Evolutionary conservation across 1,140 invertebrate species (phyloP).

Genomic region (Drosophila eugracilis): DNA sequence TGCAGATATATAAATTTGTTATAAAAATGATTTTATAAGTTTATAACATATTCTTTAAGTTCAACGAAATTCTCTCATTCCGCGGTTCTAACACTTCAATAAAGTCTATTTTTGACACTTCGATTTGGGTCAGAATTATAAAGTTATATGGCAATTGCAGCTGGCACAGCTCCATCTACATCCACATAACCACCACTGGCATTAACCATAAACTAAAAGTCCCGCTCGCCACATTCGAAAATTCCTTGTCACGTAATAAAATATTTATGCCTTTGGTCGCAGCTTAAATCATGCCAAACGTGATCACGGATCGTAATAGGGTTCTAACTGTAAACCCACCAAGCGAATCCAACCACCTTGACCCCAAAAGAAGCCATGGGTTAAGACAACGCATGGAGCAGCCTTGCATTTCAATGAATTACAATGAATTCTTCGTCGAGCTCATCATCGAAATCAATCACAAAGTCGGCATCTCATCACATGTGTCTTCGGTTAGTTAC

Average conservation of each 20-base stretch:
- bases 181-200: slow-evolving; percentile 12
- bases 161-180: slow-evolving; percentile 17
- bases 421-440: slow-evolving; percentile 23
- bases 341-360: slow-evolving; percentile 58
- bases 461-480: slow-evolving; percentile 66
- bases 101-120: slow-evolving; percentile 21
- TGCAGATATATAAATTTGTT: no score
- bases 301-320: slow-evolving; percentile 55
- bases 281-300: slow-evolving; percentile 57
- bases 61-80: background rate
- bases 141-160: slow-evolving; percentile 47
- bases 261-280: slow-evolving; percentile 43
- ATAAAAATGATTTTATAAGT: background rate
- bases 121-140: slow-evolving; percentile 35
- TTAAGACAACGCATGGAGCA: slow-evolving; percentile 10
- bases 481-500: slow-evolving; percentile 51
- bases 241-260: slow-evolving; percentile 62
- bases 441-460: slow-evolving; percentile 61
- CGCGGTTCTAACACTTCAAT: slow-evolving; percentile 24
- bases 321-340: slow-evolving; percentile 66
- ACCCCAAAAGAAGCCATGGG: slow-evolving; percentile 45
- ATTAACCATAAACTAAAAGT: slow-evolving; percentile 38
- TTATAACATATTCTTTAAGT: background rate
- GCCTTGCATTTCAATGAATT: slow-evolving; percentile 67
- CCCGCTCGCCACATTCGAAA: slow-evolving; percentile 7